A percentile compares a stretch with the other conserved stretches of the same genome.
Evolutionary conservation across 2,888 invertebrate species (phyloP).

Genomic region (Agonopterix heracliana): DNA sequence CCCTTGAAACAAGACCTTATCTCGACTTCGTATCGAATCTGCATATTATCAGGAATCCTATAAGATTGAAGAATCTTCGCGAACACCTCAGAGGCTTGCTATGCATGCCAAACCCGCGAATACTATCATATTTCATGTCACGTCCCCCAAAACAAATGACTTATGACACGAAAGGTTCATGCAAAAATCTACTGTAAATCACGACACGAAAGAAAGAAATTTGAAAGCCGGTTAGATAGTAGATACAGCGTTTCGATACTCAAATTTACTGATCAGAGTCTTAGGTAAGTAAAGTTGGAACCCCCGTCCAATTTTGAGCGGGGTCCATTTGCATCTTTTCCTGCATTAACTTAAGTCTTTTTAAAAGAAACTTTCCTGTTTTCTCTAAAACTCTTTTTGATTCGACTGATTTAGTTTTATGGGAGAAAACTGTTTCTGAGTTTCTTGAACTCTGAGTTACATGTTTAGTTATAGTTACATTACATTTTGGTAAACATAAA

Average conservation of each 20-base stretch:
- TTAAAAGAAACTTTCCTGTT: conserved; percentile 16
- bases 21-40: conserved; percentile 44
- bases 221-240: conserved; percentile 1
- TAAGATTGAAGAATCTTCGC: conserved; percentile 38
- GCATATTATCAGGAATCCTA: conserved; percentile 56
- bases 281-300: conserved; percentile 53
- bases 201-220: conserved; percentile 12
- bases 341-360: conserved; percentile 36
- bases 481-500: too few relatives aligned
- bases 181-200: conserved; percentile 19
- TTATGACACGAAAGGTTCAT: conserved; percentile 8
- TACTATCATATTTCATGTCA: conserved; percentile 25
- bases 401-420: conserved; percentile 2
- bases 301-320: conserved; percentile 54
- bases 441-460: too few relatives aligned
- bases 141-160: conserved; percentile 16
- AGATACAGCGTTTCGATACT: conserved; percentile 12
- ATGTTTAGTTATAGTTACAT: too few relatives aligned
- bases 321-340: conserved; percentile 58
- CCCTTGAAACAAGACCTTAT: conserved; percentile 38
- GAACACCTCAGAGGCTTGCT: conserved; percentile 37
- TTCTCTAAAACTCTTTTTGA: conserved; percentile 12
- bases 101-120: conserved; percentile 44
- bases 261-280: conserved; percentile 30
- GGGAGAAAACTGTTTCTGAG: too few relatives aligned